A percentile compares a stretch with the other conserved stretches of the same genome.
Evolutionary conservation across 2,113 vertebrate genomes (phyloP).

Genomic region (Nanorana parkeri): DNA sequence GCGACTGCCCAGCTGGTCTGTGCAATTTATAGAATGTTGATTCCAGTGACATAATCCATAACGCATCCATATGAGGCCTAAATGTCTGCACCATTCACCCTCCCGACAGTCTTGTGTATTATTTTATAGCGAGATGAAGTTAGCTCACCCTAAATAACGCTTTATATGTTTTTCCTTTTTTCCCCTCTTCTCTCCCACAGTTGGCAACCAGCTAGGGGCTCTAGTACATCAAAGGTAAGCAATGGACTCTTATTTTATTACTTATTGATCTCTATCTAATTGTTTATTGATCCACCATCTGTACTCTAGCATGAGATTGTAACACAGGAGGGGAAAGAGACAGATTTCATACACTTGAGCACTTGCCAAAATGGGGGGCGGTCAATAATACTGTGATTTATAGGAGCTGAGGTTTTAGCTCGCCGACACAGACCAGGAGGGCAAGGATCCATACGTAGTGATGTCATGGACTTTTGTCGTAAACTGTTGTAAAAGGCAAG

Average conservation of each 20-base stretch:
- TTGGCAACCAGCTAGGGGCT: conserved; percentile 95
- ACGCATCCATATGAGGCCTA: conserved; percentile 75
- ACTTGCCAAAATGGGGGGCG: conserved; percentile 3
- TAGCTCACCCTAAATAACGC: conserved; percentile 81
- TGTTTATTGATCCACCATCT: conserved; percentile 88
- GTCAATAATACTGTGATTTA: conserved; percentile 31
- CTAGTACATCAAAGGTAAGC: conserved; percentile 99
- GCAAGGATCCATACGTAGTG: not conserved
- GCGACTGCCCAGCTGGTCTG: conserved; percentile 81
- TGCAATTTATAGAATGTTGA: conserved; percentile 70
- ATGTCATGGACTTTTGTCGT: not conserved
- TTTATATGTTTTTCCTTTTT: conserved; percentile 74
- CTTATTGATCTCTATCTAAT: conserved; percentile 86
- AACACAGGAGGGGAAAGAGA: not conserved
- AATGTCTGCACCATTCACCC: conserved; percentile 72
- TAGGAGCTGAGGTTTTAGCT: not conserved
- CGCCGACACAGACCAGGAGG: conserved; percentile 1
- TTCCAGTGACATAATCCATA: conserved; percentile 70
- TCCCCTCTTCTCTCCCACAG: conserved; percentile 77
- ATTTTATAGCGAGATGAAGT: conserved; percentile 72
- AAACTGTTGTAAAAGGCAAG: not conserved
- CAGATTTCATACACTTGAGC: not conserved
- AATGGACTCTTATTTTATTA: conserved; percentile 85
- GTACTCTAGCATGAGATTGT: conserved; percentile 63
- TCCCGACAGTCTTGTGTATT: conserved; percentile 63